phyloP scores from a whole-genome alignment of 2,797 vertebrate species.

The Scolopax rusticola region DNA sequence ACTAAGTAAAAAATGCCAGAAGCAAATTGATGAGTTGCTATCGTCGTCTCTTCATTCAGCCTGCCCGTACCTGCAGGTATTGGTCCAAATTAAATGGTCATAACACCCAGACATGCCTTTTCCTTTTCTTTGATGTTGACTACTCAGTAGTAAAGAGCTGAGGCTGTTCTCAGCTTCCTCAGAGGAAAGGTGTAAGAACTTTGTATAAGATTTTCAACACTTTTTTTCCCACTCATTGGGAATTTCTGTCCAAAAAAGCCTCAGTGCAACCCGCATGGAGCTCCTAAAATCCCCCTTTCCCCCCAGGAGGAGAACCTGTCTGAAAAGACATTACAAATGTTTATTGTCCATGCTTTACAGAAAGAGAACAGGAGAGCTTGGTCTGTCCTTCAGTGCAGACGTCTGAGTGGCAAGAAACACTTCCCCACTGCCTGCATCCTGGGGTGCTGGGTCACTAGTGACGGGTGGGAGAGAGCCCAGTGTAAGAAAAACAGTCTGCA shows the following conservation, averaged over 20 bases:
- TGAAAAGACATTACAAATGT: not conserved
- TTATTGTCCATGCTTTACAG: not conserved
- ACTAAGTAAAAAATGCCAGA: not conserved
- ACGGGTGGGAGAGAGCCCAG: not conserved
- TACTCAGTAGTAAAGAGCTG: not conserved
- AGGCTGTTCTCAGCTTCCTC: not conserved
- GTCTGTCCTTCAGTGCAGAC: not conserved
- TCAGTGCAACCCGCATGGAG: not conserved
- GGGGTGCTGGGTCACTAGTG: not conserved
- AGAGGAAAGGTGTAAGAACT: not conserved
- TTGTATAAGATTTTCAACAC: not conserved
- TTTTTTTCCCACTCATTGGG: not conserved
- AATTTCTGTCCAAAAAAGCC: not conserved
- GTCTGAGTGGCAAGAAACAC: not conserved
- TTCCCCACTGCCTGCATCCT: not conserved
- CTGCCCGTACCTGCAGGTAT: not conserved
- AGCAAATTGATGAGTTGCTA: not conserved
- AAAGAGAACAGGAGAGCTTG: not conserved
- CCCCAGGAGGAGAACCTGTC: not conserved
- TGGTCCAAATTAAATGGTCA: rapidly evolving
- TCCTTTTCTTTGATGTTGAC: not conserved
- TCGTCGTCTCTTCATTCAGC: not conserved
- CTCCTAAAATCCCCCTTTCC: not conserved
- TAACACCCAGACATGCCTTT: not conserved
- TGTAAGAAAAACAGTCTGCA: not conserved